Evolutionary conservation across 2,888 invertebrate species (phyloP), one percentile per base, ranked within the genome.

Genomic region (Therioaphis trifolii): DNA sequence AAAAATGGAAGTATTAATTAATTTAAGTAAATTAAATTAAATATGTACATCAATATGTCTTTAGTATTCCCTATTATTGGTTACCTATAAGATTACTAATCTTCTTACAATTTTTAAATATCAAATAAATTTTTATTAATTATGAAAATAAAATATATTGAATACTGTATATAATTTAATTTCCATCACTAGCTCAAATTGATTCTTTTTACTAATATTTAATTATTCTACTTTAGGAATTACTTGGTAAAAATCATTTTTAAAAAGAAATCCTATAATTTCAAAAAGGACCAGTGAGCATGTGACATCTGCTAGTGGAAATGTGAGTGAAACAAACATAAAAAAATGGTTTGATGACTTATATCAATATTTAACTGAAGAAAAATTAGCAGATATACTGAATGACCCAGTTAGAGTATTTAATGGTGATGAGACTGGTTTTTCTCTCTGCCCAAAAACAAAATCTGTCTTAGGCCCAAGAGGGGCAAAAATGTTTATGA

Each of bases 341-440:
- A 86, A 85, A 72, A 86, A 85, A 40, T 88, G 87, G 87, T 88
- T 72, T 29, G 2, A 49, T 2, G 49, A 52, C n/a, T 29, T 72
- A 29, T 21, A 49, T 46, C 18, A 29, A 88, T 84, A 52, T 72
- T 52, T 72, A 72, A 14, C 27, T 11, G 49, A 52, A 15, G 29
- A 69, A 52, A 14, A 29, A n/a, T 52, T 72, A 11, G 18, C n/a
- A 21, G 4, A n/a, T 72, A 52, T 72, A 14, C 52, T 88, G 27
- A 74, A 87, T 76, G 87, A 88, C 86, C 87, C 88, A 0, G 84
- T 82, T 29, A 85, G 88, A 79, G 86, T 88, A 58, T 88, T 87
- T 76, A 88, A 88, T 85, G 87, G 86, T 21, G 88, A 88, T 80
- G 88, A 88, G 85, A 87, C 88, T 24, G 86, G 87, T 84, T 88